Evolutionary conservation across 2,797 vertebrate genomes (phyloP).

Genomic region (Coracias cyanogaster): DNA sequence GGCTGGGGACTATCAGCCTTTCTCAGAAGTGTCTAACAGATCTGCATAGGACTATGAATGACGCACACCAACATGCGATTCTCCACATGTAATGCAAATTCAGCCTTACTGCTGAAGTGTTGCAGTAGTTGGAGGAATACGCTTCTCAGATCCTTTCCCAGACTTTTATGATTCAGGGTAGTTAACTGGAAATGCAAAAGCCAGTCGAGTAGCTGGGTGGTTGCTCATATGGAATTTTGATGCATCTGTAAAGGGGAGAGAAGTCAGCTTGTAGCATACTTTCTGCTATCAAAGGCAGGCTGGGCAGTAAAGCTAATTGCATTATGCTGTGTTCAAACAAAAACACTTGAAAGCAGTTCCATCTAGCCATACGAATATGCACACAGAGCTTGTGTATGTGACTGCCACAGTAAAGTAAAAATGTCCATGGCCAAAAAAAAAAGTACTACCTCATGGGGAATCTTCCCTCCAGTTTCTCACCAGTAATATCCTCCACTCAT

Average conservation of each 20-base stretch:
- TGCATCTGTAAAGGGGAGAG: slow-evolving; percentile 28
- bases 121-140: background rate
- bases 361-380: background rate
- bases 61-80: background rate
- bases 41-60: background rate
- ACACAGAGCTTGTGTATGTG: background rate
- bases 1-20: background rate
- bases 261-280: background rate
- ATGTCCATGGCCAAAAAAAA: background rate
- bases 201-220: background rate
- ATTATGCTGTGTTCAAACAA: background rate
- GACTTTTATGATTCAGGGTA: slow-evolving; percentile 30
- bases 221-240: slow-evolving; percentile 56
- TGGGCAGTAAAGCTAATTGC: slow-evolving; percentile 41
- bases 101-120: background rate
- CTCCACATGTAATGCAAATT: background rate
- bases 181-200: slow-evolving; percentile 54
- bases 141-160: slow-evolving; percentile 29
- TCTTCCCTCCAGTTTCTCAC: background rate
- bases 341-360: background rate
- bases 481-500: background rate
- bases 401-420: slow-evolving; percentile 5
- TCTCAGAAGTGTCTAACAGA: background rate
- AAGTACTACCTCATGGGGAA: background rate
- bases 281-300: slow-evolving; percentile 28